Percentiles rank a stretch among this genome's conserved stretches.
Evolutionary conservation across 1,140 invertebrate genomes (phyloP).

Genomic region (Drosophila tani): DNA sequence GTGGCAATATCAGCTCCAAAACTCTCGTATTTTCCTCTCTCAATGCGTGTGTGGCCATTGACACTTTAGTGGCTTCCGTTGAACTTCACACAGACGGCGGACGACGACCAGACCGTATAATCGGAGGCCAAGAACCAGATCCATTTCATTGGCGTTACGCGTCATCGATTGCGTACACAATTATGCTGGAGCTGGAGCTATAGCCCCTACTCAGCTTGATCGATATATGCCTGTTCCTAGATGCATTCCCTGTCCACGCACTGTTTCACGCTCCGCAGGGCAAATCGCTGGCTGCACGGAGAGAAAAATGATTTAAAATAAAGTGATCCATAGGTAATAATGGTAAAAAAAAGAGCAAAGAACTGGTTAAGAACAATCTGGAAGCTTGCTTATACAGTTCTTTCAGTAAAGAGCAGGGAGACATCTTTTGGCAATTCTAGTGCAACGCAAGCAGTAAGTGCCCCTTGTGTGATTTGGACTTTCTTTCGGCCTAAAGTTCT

Average conservation of each 20-base stretch:
- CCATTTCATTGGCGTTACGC: constrained; percentile 37
- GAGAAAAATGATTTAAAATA: neutral
- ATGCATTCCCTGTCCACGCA: constrained; percentile 23
- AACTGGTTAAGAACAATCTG: neutral
- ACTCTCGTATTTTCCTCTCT: neutral
- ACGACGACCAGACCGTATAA: constrained; percentile 19
- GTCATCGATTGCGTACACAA: constrained; percentile 46
- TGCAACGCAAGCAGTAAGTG: too few species aligned
- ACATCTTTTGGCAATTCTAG: too few species aligned
- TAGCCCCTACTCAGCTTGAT: constrained; percentile 1
- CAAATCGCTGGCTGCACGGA: constrained; percentile 42
- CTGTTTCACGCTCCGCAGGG: constrained; percentile 53
- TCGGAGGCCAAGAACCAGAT: constrained; percentile 40
- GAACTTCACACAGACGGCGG: constrained; percentile 23
- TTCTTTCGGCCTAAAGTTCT: too few species aligned
- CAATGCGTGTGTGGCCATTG: neutral
- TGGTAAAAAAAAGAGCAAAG: too few species aligned
- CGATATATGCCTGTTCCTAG: constrained; percentile 2
- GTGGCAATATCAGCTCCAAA: neutral
- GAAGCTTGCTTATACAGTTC: too few species aligned
- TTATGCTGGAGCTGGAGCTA: constrained; percentile 15
- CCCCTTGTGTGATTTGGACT: too few species aligned
- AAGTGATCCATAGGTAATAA: too few species aligned
- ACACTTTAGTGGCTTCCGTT: constrained; percentile 33
- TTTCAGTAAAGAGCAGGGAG: too few species aligned